A percentile compares a stretch with the other conserved stretches of the same genome.
These are phyloP conservation scores for Lathamus discolor DNA, from an alignment of 2,113 vertebrate species.

Conservation along the genomic window DNA sequence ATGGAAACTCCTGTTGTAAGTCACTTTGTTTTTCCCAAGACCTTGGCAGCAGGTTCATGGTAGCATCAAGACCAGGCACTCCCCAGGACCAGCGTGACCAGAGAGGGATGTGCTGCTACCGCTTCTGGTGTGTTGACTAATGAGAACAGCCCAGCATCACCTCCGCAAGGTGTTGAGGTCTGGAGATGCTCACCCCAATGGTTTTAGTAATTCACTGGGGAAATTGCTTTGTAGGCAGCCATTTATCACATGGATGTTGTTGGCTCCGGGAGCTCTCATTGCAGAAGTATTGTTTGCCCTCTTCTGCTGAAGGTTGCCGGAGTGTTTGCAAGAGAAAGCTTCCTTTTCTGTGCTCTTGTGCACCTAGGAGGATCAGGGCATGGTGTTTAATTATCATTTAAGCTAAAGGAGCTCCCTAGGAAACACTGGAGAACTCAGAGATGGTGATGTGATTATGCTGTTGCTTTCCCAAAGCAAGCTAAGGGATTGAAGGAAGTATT, in stretches of 20 bases:
- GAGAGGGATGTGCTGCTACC: neutral
- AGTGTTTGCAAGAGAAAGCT: constrained; percentile 26
- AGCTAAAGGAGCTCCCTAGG: neutral
- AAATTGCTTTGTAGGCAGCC: constrained; percentile 2
- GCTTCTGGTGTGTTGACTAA: neutral
- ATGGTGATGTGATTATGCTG: neutral
- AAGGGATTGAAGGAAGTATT: neutral
- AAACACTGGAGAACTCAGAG: neutral
- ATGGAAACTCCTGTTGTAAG: neutral
- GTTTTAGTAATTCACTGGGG: neutral
- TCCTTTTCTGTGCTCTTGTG: neutral
- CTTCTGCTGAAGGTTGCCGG: neutral
- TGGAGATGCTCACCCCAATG: neutral
- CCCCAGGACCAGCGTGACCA: rapidly evolving
- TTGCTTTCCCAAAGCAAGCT: neutral
- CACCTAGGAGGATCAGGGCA: neutral
- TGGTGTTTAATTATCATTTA: neutral
- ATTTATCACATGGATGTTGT: constrained; percentile 25
- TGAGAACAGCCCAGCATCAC: neutral
- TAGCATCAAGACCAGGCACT: neutral
- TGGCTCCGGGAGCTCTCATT: constrained; percentile 45
- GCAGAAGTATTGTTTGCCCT: constrained; percentile 18
- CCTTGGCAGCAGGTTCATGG: neutral
- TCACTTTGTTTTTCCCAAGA: neutral
- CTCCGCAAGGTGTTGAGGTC: neutral